Base-by-base conservation (phyloP, 2,113 vertebrate genomes). In the Eidolon helvum region DNA sequence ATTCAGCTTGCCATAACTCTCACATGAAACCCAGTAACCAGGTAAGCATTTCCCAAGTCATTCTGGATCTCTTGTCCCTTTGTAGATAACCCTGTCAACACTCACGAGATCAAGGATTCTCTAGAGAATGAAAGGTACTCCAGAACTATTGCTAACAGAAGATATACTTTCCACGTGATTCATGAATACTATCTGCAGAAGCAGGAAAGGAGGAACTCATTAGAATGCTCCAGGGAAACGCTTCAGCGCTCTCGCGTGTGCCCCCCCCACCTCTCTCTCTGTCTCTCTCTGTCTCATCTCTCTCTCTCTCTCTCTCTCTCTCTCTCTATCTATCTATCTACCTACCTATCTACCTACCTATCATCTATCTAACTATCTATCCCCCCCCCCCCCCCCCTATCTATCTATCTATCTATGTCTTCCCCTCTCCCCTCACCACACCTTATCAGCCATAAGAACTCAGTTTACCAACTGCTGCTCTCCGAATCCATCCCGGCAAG, bases 391-490 rank as follows among this genome's bases (percentile, higher is more conserved):
- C n/a, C n/a, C n/a, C n/a, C n/a, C n/a, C 11, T 63, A 57, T 63
- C 1, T 28, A 57, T 57, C 1, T 57, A 22, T 57, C 24, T 26
- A 71, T 72, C 3, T 87, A 15, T 4, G 10, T 53, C 35, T 75
- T 24, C 55, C n/a, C 30, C 4, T 72, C 4, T 86, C 15, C 69
- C 65, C 19, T 94, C 55, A 88, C n/a, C 7, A 1, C 61, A 69
- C 18, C 43, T 55, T 82, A 14, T 93, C 7, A 57, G 61, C 45
- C 55, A 55, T 48, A 53, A 61, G 11, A 93, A 96, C 35, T 94
- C 77, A 97, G 38, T 94, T 96, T 33, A 95, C 7, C 61, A 93
- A 85, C 38, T 91, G 71, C 40, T 82, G n/a, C 12, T 66, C 78
- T 95, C 72, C 61, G 69, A 57, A 65, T 87, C 45, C 12, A 0